Percentiles rank a stretch among this genome's conserved stretches.
Conservation (phyloP, 2,113 vertebrate genomes). For the Colistium nudipinnis region DNA sequence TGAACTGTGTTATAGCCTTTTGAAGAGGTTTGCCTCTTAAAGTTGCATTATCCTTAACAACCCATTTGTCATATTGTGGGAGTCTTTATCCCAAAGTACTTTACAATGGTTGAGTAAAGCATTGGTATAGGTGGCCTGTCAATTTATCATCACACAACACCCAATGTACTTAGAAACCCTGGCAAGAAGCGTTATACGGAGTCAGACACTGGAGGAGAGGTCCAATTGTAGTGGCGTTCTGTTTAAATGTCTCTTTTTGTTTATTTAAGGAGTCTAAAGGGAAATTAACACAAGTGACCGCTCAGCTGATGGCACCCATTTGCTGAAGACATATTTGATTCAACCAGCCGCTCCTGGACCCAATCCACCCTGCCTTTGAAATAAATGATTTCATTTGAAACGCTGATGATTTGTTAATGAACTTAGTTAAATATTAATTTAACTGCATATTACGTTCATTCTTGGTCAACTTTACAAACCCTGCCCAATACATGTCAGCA, state of each 20-base stretch:
- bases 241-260: slow-evolving; percentile 10
- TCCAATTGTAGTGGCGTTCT: slow-evolving; percentile 8
- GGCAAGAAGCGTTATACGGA: neutral
- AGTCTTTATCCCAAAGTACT: slow-evolving; percentile 6
- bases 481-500: neutral
- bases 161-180: no score
- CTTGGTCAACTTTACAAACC: neutral
- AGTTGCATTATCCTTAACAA: slow-evolving; percentile 9
- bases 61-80: neutral
- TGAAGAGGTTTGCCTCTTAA: neutral
- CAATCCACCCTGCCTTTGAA: neutral
- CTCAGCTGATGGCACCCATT: neutral
- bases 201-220: neutral
- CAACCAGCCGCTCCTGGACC: neutral
- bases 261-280: neutral
- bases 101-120: neutral
- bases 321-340: neutral
- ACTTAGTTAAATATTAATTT: no score
- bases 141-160: slow-evolving; percentile 29
- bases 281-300: slow-evolving; percentile 13
- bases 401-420: no score
- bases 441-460: no score
- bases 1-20: neutral
- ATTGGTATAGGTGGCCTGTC: neutral
- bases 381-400: neutral